Conservation (phyloP, 2,888 invertebrate genomes). For the Tachina fera region DNA sequence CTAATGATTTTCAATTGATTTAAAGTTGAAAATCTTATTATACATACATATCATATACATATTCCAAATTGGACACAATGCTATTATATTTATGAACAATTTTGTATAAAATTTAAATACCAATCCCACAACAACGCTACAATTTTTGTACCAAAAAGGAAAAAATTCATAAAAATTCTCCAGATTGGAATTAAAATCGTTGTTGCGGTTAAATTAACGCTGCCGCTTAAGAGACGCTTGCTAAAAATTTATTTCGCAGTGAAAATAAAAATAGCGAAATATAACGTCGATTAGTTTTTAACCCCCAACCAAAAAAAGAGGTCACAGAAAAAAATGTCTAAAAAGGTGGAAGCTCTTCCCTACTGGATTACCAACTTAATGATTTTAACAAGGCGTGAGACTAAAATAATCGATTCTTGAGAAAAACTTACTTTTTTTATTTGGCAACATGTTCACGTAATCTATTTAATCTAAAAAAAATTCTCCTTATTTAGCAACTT, state of each 20-base stretch:
- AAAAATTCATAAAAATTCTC: neutral
- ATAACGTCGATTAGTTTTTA: too few species aligned
- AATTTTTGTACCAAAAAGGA: neutral
- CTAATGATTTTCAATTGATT: neutral
- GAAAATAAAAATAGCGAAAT: too few species aligned
- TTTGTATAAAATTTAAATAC: neutral
- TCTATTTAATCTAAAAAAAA: too few species aligned
- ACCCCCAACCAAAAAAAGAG: too few species aligned
- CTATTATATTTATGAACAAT: neutral
- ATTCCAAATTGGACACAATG: neutral
- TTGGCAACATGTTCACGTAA: too few species aligned
- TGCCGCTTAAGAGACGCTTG: constrained; percentile 1
- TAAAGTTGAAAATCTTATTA: neutral
- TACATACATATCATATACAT: neutral
- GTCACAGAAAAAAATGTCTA: too few species aligned
- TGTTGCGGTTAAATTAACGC: constrained; percentile 27
- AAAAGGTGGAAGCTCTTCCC: too few species aligned
- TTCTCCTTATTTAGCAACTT: too few species aligned
- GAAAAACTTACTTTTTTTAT: too few species aligned
- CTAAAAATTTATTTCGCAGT: neutral
- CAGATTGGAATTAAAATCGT: constrained; percentile 2
- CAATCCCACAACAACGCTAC: neutral
- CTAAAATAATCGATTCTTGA: too few species aligned
- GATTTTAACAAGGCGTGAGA: too few species aligned
- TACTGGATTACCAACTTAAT: too few species aligned